Percentiles rank a stretch among this genome's conserved stretches.
Conservation (phyloP, 2,888 invertebrate genomes). For the Luffia ferchaultella region DNA sequence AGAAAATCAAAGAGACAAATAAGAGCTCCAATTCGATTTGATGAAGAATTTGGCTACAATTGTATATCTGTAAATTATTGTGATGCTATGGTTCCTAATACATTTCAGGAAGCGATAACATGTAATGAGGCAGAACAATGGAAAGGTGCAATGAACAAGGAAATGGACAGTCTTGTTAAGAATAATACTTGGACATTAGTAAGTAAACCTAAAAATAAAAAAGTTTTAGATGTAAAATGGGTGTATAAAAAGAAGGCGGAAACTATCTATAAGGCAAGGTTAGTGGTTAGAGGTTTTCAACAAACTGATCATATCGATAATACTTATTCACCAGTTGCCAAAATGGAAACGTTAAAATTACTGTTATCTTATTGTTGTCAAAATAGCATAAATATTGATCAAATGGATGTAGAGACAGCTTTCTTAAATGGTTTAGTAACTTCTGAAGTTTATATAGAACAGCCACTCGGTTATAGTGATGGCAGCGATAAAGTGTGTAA, state of each 20-base stretch:
- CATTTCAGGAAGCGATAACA: conserved; percentile 23
- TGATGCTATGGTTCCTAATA: conserved; percentile 20
- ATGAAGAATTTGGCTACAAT: conserved; percentile 14
- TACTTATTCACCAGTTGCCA: conserved; percentile 2
- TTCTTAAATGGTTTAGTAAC: conserved; percentile 19
- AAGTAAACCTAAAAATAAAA: conserved; percentile 19
- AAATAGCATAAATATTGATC: conserved; percentile 16
- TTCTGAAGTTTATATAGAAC: conserved; percentile 22
- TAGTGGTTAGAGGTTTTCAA: not conserved
- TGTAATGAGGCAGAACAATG: too few species aligned
- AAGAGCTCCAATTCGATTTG: conserved; percentile 13
- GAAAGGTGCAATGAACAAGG: conserved; percentile 22
- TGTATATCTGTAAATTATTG: conserved; percentile 20
- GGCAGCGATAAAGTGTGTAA: conserved; percentile 22
- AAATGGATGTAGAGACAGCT: conserved; percentile 22
- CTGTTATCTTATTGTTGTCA: conserved; percentile 21
- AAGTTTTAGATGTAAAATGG: conserved; percentile 25
- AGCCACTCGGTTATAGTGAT: conserved; percentile 22
- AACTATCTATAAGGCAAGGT: conserved; percentile 9
- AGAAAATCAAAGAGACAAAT: conserved; percentile 11
- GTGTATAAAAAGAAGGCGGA: conserved; percentile 21
- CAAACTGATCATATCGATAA: not conserved
- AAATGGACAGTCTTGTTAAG: conserved; percentile 21
- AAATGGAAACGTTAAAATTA: conserved; percentile 25
- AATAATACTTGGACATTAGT: conserved; percentile 25